Evolutionary conservation across 2,113 vertebrate species (phyloP), one percentile per base, ranked within the genome.

Genomic region (Herpailurus yagouaroundi): DNA sequence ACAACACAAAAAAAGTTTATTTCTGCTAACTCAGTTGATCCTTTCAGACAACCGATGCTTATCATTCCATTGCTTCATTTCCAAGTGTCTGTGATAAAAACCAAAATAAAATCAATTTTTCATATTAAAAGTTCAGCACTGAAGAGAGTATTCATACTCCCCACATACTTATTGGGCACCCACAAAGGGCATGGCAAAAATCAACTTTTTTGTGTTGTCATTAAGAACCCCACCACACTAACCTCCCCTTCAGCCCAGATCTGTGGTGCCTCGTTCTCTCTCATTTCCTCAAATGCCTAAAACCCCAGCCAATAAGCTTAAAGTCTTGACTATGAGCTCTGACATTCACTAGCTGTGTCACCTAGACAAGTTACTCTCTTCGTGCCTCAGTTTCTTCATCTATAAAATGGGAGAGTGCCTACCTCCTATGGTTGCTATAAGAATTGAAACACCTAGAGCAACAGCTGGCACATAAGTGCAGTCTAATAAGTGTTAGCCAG

Each of bases 71-170:
- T 79, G 55, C 50, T 89, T 91, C 60, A 21, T 90, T 92, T 57
- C 69, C 57, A 87, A 80, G 36, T 94, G 38, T 69, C 6, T 50
- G 12, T 83, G 55, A 94, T 71, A 50, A 74, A 83, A 95, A 68
- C 18, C 69, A 93, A 94, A 94, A 23, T 60, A 63, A 90, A 55
- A 89, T 71, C 80, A 73, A 86, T 16, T 27, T 83, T 89, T 96
- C 21, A 77, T 90, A 48, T 38, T 85, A 87, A 92, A 84, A 45
- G 11, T 82, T 97, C 38, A 94, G 74, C 79, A 64, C 55, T 69
- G 33, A 63, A 80, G 79, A 73, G 83, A 45, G 9, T 63, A 60
- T 41, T 68, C 33, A 63, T 82, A 31, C 55, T 52, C 38, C 13
- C 31, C 31, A 33, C 33, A 50, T 45, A 21, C 41, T 91, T 94